Base-by-base conservation (phyloP, 2,888 invertebrate genomes). In the Zaprionus bogoriensis region DNA sequence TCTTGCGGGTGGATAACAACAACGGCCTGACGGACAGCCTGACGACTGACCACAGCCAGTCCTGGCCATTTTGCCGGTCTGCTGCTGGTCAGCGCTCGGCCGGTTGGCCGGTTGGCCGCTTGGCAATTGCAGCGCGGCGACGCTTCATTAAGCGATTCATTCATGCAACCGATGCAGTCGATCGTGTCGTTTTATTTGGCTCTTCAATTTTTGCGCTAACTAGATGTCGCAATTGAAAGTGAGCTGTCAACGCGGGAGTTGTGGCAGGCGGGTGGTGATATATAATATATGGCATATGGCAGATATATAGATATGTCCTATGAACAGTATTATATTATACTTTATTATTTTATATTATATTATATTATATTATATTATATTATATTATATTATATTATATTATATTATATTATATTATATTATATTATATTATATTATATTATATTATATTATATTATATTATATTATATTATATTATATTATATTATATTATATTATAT, bases 181-280 rank as follows among this genome's bases (percentile, higher is more conserved):
- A 80, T 80, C 83, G 83, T 82, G 71, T 83, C 66, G 83, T 79
- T 80, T 80, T 80, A 80, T 85, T 85, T 86, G 71, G 47, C 75
- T 78, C 84, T 84, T 87, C 57, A 84, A 87, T 86, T 71, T 69
- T 36, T 81, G 71, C 85, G 60, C 79, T 82, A 82, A 82, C 82
- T 82, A 87, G 82, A 84, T 87, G 82, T 78, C 77, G 82, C 87
- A 87, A 87, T 84, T 87, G 87, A 82, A 87, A 84, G 82, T 82
- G 67, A 84, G 85, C 85, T 87, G 85, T 82, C 87, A 82, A 73
- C 73, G 32, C 14, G 32, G 32, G 32, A 14, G 32, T n/a, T n/a
- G n/a, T n/a, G n/a, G n/a, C n/a, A n/a, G n/a, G n/a, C n/a, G n/a
- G n/a, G n/a, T n/a, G n/a, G n/a, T n/a, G n/a, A n/a, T 36, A 9